Conservation (phyloP, 2,797 vertebrate species). For the Coluber constrictor region DNA sequence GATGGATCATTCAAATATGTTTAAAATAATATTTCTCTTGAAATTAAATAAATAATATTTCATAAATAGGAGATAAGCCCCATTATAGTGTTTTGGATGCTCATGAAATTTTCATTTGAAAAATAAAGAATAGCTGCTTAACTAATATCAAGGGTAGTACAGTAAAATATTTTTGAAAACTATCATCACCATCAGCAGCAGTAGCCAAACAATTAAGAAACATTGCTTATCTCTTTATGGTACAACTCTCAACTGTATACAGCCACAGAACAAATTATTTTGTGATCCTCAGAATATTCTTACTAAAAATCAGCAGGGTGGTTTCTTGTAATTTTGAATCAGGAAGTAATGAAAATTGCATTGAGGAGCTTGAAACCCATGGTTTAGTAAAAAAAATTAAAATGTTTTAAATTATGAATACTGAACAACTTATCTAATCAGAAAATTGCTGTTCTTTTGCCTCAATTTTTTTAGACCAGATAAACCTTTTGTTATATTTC, state of each 20-base stretch:
- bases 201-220: background rate
- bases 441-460: background rate
- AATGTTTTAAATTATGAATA: background rate
- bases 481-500: background rate
- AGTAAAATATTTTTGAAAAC: background rate
- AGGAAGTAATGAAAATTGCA: background rate
- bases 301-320: background rate
- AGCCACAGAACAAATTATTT: background rate
- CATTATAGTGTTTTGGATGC: background rate
- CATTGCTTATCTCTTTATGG: background rate
- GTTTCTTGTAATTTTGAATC: background rate
- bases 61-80: background rate
- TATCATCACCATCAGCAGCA: background rate
- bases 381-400: background rate
- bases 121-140: background rate
- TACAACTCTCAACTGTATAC: background rate
- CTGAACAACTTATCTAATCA: background rate
- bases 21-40: background rate
- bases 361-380: background rate
- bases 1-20: background rate
- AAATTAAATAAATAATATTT: background rate
- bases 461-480: background rate
- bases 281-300: background rate
- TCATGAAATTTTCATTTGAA: background rate
- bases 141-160: background rate